Evolutionary conservation across 2,888 invertebrate genomes (phyloP), one percentile per base, ranked within the genome.

Genomic region (Platycheirus rosarum): DNA sequence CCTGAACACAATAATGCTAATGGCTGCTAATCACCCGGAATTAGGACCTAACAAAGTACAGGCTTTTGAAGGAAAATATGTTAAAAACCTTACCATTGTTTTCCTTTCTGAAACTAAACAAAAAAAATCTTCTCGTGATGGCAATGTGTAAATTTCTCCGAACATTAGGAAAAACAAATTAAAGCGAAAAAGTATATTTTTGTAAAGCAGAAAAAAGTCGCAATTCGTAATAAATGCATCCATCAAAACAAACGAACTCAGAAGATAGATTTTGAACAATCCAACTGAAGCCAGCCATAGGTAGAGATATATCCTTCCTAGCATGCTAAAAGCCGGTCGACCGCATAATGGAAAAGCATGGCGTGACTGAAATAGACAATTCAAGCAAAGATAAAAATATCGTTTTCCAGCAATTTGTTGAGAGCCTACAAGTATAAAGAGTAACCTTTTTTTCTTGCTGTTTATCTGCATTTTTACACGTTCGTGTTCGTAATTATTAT

Each of bases 311-410:
- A 51, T 55, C 62, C 49, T 77, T 55, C 62, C 49, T 77, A 63
- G 51, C 79, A 80, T 82, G 84, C 74, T 68, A 82, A 84, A 84
- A 84, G 73, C 74, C 76, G 79, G 44, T 76, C 82, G 74, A 85
- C 85, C 85, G 76, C 78, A 85, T 85, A 85, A 85, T 85, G 62
- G 82, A 85, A 78, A 73, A 63, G 51, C 55, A 69, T 78, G 60
- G 77, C 79, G 70, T 75, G 75, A 79, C 78, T 75, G 51, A 84
- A 84, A 66, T 69, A 73, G 73, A 75, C 69, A 84, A 78, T 73
- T 73, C 71, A 69, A 79, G 63, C 68, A 69, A 49, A 78, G 84
- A 79, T 79, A 84, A 79, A 79, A 74, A 84, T 75, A 84, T 79
- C 82, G 77, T 63, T 84, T 84, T 84, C 70, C 70, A 84, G 66